A percentile compares a stretch with the other conserved stretches of the same genome.
phyloP scores from a whole-genome alignment of 1,140 invertebrate genomes.

The Leptinotarsa lineolata region DNA sequence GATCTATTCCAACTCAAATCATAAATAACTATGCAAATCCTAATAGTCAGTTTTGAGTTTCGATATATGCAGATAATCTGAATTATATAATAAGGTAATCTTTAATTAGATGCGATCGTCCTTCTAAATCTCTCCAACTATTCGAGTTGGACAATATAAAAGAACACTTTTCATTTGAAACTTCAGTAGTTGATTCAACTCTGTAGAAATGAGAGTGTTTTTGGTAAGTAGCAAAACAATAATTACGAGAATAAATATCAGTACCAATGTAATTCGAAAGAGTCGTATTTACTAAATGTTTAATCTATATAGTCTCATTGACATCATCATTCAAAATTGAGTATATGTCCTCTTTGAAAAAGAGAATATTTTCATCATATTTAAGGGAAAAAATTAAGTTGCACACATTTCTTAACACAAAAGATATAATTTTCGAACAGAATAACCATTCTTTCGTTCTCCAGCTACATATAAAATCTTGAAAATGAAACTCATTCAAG shows the following conservation, averaged over 20 bases:
- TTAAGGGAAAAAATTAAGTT: not conserved
- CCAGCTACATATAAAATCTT: too few species aligned
- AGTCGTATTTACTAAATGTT: not conserved
- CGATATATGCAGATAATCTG: not conserved
- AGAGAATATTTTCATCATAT: not conserved
- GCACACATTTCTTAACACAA: too few species aligned
- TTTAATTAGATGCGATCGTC: not conserved
- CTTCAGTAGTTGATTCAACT: not conserved
- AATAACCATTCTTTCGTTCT: too few species aligned
- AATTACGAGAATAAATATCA: not conserved
- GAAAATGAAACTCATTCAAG: too few species aligned
- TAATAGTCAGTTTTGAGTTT: too few species aligned
- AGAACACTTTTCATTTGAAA: not conserved
- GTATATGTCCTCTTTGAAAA: not conserved
- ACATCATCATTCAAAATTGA: not conserved
- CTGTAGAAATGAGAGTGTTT: not conserved
- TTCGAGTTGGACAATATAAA: conserved; percentile 6
- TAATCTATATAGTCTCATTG: not conserved
- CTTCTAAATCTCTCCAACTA: not conserved
- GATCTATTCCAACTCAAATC: too few species aligned
- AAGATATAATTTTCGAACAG: too few species aligned
- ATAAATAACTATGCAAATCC: too few species aligned
- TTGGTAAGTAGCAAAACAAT: conserved; percentile 10
- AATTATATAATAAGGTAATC: not conserved
- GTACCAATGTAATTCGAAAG: not conserved